These are phyloP conservation scores for Brachionichthys hirsutus DNA, from an alignment of 2,113 vertebrate genomes.

Conservation along the genomic window DNA sequence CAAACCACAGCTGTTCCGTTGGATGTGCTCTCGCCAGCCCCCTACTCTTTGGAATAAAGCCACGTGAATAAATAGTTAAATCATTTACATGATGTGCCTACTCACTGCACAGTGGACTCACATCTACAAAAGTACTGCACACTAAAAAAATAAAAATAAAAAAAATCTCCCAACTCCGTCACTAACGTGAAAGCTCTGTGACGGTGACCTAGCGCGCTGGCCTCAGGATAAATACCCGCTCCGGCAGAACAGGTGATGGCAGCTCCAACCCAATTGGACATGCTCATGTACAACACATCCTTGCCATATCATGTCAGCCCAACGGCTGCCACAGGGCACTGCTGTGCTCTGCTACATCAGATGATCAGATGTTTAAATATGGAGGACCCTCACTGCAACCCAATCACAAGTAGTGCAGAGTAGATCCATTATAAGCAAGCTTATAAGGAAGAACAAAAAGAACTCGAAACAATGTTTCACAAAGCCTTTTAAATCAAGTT, in stretches of 20 bases:
- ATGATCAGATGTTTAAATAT: conserved; percentile 56
- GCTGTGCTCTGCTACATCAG: conserved; percentile 39
- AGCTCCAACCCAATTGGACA: conserved; percentile 51
- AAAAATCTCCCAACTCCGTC: conserved; percentile 15
- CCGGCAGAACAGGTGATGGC: conserved; percentile 54
- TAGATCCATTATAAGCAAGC: conserved; percentile 16
- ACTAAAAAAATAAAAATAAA: background rate
- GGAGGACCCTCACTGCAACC: conserved; percentile 13
- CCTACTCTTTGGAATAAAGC: background rate
- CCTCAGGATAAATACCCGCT: conserved; percentile 44
- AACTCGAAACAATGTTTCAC: background rate
- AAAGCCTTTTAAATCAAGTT: background rate
- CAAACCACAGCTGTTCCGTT: conserved; percentile 3
- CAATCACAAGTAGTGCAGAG: conserved; percentile 22
- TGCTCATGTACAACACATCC: conserved; percentile 55
- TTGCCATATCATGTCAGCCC: conserved; percentile 51
- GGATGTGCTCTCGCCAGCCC: background rate
- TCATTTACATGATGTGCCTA: background rate
- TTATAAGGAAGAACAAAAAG: conserved; percentile 1
- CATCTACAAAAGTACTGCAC: background rate
- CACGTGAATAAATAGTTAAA: conserved; percentile 8
- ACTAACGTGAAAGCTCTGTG: conserved; percentile 41
- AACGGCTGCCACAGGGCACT: conserved; percentile 48
- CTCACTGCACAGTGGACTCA: background rate
- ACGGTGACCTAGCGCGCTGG: conserved; percentile 50